Base-by-base conservation (phyloP, 2,797 vertebrate species). In the Ctenosaura bakeri region DNA sequence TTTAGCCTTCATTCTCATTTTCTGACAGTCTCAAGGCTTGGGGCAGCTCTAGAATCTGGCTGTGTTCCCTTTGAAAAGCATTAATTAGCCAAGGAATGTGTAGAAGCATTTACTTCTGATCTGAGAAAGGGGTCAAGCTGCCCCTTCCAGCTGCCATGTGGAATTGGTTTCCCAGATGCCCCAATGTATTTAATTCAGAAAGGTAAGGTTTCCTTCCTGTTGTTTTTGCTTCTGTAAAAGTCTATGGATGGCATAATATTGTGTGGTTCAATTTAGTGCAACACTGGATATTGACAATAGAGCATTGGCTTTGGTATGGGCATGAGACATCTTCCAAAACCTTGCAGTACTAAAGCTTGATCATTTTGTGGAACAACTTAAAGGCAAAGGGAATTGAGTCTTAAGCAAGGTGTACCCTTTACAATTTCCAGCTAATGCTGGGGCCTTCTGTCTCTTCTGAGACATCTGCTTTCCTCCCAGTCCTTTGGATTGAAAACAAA, bases 71-170 rank as follows among this genome's bases (percentile, higher is more conserved):
- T 90, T 89, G 35, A 69, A 89, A 78, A 78, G 88, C 62, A 85
- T 85, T 79, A 83, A 90, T 90, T 71, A 80, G 89, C 89, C 89
- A 80, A 81, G 76, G 77, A 89, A 80, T 85, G 74, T 89, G 74
- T 79, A 50, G 50, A 85, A 89, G 62, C 35, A 86, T 86, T 79
- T 79, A 62, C 76, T 89, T 80, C 77, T 59, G 64, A 73, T 78
- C 76, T 85, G 38, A 73, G 64, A 59, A 42, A 69, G 29, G 83
- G 77, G 83, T 73, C 76, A 73, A 42, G 50, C 77, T 86, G 76
- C 38, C 87, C 66, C 66, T 85, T 80, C 64, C 83, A 86, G 35
- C 64, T 80, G 64, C 12, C 38, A 80, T 59, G 26, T 6, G 35
- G 83, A 86, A 86, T 46, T n/a, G 66, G 9, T 90, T 90, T 86